phyloP scores from a whole-genome alignment of 2,113 vertebrate genomes.

The Petromus typicus region DNA sequence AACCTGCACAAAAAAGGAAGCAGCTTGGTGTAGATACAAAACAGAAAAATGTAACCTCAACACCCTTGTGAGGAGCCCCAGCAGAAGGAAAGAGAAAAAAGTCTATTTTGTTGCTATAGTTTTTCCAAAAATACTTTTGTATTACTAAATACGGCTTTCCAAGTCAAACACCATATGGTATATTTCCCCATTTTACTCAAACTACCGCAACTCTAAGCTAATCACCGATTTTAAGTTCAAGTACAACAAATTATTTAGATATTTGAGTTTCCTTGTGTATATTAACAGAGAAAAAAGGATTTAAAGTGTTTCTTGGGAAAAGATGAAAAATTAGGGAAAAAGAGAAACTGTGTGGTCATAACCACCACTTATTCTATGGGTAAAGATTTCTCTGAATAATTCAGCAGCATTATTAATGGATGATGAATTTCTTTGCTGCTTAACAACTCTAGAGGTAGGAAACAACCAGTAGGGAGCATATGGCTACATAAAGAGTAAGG shows the following conservation, averaged over 20 bases:
- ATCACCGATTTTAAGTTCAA: neutral
- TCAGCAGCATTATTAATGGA: constrained; percentile 49
- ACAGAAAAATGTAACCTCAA: neutral
- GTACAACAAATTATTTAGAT: neutral
- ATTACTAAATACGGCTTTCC: neutral
- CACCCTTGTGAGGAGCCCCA: neutral
- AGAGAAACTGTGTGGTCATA: neutral
- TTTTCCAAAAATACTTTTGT: neutral
- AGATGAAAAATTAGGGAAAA: neutral
- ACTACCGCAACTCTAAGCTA: neutral
- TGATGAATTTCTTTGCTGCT: neutral
- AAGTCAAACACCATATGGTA: neutral
- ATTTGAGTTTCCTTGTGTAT: neutral
- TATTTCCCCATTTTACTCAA: neutral
- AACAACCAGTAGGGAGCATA: constrained; percentile 17
- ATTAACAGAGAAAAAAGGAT: neutral
- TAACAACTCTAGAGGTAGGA: neutral
- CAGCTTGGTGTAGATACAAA: neutral
- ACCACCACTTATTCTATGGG: neutral
- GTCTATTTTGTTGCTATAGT: neutral
- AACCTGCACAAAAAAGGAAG: neutral
- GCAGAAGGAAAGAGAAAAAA: neutral
- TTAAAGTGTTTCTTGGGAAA: neutral
- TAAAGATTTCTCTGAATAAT: constrained; percentile 45
- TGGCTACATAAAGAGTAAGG: neutral